A percentile compares a stretch with the other conserved stretches of the same genome.
These are phyloP conservation scores for Molossus alvarezi DNA, from an alignment of 2,797 vertebrate genomes.

Conservation along the genomic window DNA sequence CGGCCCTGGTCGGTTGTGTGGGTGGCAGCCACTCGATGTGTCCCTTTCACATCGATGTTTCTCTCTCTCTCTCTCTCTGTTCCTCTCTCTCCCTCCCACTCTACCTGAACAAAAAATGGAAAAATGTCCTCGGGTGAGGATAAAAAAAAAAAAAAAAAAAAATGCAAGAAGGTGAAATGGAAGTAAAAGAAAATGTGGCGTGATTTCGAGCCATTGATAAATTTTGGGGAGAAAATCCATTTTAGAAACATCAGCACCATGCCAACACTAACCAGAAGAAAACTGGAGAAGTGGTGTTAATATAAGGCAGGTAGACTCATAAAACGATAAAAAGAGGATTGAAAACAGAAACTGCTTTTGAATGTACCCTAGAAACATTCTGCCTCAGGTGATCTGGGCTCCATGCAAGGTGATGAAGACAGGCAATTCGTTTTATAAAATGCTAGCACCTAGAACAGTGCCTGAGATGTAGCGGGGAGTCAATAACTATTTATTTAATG, in stretches of 20 bases:
- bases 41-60: no score
- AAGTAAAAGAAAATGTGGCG: not conserved
- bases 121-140: no score
- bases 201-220: not conserved
- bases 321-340: not conserved
- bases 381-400: not conserved
- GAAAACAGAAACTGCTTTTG: not conserved
- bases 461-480: not conserved
- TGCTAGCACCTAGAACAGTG: not conserved
- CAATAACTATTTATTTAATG: not conserved
- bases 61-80: no score
- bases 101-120: no score
- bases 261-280: not conserved
- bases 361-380: not conserved
- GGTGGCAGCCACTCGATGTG: no score
- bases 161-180: not conserved
- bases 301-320: not conserved
- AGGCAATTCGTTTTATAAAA: not conserved
- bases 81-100: no score
- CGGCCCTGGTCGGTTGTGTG: no score
- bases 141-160: constrained; percentile 12
- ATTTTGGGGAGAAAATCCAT: not conserved
- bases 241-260: not conserved
- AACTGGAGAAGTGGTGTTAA: not conserved
- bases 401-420: not conserved